Base-by-base conservation (phyloP, 2,113 vertebrate species). In the Aphyosemion australe region DNA sequence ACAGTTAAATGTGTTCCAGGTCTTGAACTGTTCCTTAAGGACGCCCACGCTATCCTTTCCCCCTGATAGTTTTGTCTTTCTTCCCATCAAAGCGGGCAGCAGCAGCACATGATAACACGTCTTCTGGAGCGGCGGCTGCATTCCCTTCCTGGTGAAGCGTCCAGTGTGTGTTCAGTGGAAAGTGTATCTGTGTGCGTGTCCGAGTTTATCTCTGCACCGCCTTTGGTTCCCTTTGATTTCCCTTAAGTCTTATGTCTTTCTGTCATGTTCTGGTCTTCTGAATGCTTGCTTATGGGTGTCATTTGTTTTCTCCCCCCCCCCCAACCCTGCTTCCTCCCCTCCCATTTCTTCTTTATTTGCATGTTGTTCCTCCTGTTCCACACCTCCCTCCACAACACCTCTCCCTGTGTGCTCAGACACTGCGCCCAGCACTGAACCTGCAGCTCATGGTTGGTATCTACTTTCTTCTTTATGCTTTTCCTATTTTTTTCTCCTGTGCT, bases 391-490 rank as follows among this genome's bases (percentile, higher is more conserved):
- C 78, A 72, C 83, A 68, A 84, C 84, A 83, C 80, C 82, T 84
- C 87, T 89, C 84, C 86, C 61, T 84, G 88, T 91, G 91, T 87
- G 89, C 90, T 91, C 92, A 93, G 93, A 93, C 83, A 80, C 89
- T 73, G 78, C 87, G 84, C 91, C 91, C 90, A 92, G 91, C 89
- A 89, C 91, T 81, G 93, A 93, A 91, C 91, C 92, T 73, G 91
- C 93, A 85, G 91, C 92, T 91, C 93, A 93, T 89, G 93, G 93
- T 93, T 91, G 90, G 93, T 93, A 93, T 84, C 86, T 92, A 84
- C 63, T 85, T 87, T 89, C 56, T 82, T 82, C 74, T 78, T 53
- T 76, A 57, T 69, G 56, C 67, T 32, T 72, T 18, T 32, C 3
- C 9, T 37, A 8, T 68, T 53, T 64, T 53, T 59, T 60, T 12